Evolutionary conservation across 2,113 vertebrate genomes (phyloP).

Genomic region (Pungitius pungitius): DNA sequence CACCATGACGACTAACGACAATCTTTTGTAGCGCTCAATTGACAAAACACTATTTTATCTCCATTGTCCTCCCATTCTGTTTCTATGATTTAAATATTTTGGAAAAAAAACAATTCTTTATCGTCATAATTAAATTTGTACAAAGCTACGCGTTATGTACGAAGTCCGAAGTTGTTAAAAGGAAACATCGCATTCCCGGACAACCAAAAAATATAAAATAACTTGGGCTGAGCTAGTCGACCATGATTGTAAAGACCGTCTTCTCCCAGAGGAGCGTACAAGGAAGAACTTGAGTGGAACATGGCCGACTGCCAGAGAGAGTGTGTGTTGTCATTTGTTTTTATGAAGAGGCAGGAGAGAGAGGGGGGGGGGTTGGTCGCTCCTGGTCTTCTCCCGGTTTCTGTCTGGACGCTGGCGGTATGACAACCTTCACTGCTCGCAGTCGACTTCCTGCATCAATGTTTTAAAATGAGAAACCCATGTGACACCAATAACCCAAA

Average conservation of each 20-base stretch:
- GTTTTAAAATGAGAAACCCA: slow-evolving; percentile 57
- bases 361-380: slow-evolving; percentile 19
- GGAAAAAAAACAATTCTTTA: slow-evolving; percentile 28
- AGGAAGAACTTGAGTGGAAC: slow-evolving; percentile 62
- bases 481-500: slow-evolving; percentile 79
- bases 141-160: slow-evolving; percentile 33
- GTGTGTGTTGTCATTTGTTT: slow-evolving; percentile 38
- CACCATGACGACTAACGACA: not conserved
- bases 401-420: slow-evolving; percentile 40
- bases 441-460: slow-evolving; percentile 65
- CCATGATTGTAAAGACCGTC: slow-evolving; percentile 78
- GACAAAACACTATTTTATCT: not conserved
- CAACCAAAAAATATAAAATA: slow-evolving; percentile 69
- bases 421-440: slow-evolving; percentile 60
- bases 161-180: slow-evolving; percentile 22
- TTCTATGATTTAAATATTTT: slow-evolving; percentile 20
- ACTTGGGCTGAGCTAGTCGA: slow-evolving; percentile 61
- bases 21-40: not conserved
- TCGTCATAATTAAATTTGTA: slow-evolving; percentile 51
- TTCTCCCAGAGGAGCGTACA: slow-evolving; percentile 53
- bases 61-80: not conserved
- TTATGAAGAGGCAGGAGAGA: slow-evolving; percentile 30
- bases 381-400: slow-evolving; percentile 42
- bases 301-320: slow-evolving; percentile 44
- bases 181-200: slow-evolving; percentile 43